Conservation (phyloP, 2,888 invertebrate genomes). For the Sinodicranocentrus sp. region DNA sequence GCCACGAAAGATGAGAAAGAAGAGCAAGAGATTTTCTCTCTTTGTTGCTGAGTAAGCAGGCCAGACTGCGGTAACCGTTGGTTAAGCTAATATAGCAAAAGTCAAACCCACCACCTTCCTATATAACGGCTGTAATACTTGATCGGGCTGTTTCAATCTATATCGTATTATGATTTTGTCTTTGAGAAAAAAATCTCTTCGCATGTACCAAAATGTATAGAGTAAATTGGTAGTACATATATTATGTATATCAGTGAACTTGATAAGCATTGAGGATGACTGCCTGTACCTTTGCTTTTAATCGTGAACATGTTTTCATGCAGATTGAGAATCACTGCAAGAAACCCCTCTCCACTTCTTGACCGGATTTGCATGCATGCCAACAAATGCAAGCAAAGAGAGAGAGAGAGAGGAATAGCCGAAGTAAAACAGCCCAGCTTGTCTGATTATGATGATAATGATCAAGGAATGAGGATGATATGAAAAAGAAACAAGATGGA, state of each 20-base stretch:
- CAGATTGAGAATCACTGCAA: not conserved
- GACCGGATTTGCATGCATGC: slow-evolving; percentile 54
- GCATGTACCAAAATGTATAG: too few relatives aligned
- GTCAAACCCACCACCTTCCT: too few relatives aligned
- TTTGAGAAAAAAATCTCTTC: too few relatives aligned
- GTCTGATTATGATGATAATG: slow-evolving; percentile 38
- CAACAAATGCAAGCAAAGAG: not conserved
- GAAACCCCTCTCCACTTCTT: slow-evolving; percentile 5
- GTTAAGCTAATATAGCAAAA: not conserved
- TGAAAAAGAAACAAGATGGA: slow-evolving; percentile 9
- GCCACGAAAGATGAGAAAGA: too few relatives aligned
- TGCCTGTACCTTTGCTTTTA: slow-evolving; percentile 7
- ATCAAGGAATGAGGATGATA: slow-evolving; percentile 42
- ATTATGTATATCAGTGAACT: too few relatives aligned
- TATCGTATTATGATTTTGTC: too few relatives aligned
- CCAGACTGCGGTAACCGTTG: not conserved
- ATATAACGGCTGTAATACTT: too few relatives aligned
- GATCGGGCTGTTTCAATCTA: too few relatives aligned
- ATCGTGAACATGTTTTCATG: slow-evolving; percentile 11
- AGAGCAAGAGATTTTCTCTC: too few relatives aligned
- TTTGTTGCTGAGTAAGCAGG: not conserved
- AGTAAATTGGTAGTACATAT: too few relatives aligned
- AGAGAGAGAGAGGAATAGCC: slow-evolving; percentile 12
- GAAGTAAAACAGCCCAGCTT: slow-evolving; percentile 23
- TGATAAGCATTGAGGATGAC: slow-evolving; percentile 37